Evolutionary conservation across 2,888 invertebrate genomes (phyloP), one percentile per base, ranked within the genome.

Genomic region (Ferrisia virgata): DNA sequence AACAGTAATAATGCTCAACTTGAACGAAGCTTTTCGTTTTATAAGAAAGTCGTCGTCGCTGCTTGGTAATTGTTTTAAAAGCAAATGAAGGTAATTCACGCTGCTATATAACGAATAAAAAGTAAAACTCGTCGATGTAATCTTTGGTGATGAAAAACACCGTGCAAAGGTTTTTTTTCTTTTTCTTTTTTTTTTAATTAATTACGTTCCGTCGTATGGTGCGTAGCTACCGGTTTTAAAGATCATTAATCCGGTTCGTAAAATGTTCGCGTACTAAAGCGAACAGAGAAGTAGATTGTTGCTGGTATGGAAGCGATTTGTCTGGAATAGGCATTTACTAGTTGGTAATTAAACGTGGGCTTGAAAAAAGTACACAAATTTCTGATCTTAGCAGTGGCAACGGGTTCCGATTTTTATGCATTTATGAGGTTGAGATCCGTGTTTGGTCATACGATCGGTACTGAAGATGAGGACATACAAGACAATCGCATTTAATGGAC

Each of bases 401-500:
- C 43, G 22, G 2, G 11, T 33, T 47, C n/a, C 33, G 58, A 53
- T 58, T 53, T 33, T 81, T 47, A 31, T 81, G 18, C 25, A 28
- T 31, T 58, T 31, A 31, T 36, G 53, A 22, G 82, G 40, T 36
- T n/a, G 39, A 39, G 31, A 82, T 39, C 72, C 72, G 72, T 82
- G 82, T 82, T 72, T 82, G 72, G 82, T 82, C 82, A 72, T 82
- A 82, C 69, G 72, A 39, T 69, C 82, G 25, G 53, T 58, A 18
- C 69, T 9, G 72, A 43, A 40, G 40, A 40, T 40, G 40, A 18
- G 72, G 33, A 39, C 9, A 22, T 82, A 82, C 82, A 82, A 72
- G 82, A 82, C 82, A 72, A 82, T 82, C 72, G 82, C 82, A 82
- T 82, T 82, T 72, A 72, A 82, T 82, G 72, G 82, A 82, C 82